These are phyloP conservation scores for Diaperis boleti DNA, from an alignment of 2,888 invertebrate species.

Conservation along the genomic window DNA sequence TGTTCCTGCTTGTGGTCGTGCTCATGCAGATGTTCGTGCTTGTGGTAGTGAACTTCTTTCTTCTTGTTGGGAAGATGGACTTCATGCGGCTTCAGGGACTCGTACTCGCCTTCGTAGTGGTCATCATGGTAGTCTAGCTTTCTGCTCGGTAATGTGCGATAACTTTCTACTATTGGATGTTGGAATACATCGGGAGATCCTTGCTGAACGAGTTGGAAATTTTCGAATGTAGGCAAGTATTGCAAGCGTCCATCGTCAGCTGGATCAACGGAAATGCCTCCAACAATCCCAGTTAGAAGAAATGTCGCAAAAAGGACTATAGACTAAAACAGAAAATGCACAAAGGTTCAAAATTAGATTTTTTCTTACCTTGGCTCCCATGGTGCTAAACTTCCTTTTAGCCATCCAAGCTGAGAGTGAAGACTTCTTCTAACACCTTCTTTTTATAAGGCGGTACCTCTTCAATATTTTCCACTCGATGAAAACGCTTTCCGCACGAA, in stretches of 20 bases:
- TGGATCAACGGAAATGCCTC: constrained; percentile 3
- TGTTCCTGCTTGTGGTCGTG: constrained; percentile 49
- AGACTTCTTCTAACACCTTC: not conserved
- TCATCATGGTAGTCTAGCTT: constrained; percentile 14
- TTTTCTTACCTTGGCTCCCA: constrained; percentile 28
- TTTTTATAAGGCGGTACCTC: constrained; percentile 27
- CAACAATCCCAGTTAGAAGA: constrained; percentile 18
- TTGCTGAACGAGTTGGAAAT: constrained; percentile 6
- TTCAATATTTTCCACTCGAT: constrained; percentile 6
- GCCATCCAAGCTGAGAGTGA: constrained; percentile 37
- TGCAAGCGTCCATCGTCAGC: constrained; percentile 1
- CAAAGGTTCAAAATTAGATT: not conserved
- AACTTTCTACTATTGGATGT: not conserved
- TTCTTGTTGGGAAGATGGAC: constrained; percentile 23
- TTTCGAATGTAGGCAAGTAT: constrained; percentile 4
- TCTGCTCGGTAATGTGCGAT: constrained; percentile 21
- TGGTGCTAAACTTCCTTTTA: constrained; percentile 29
- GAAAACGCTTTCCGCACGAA: constrained; percentile 31
- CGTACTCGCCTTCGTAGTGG: constrained; percentile 5
- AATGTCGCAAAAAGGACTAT: constrained; percentile 15
- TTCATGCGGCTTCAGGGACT: not conserved
- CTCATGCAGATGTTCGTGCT: constrained; percentile 48
- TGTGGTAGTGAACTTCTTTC: constrained; percentile 48
- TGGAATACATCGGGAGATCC: not conserved
- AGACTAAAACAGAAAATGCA: constrained; percentile 15